phyloP scores from a whole-genome alignment of 2,888 invertebrate genomes.

The Scotopteryx bipunctaria region DNA sequence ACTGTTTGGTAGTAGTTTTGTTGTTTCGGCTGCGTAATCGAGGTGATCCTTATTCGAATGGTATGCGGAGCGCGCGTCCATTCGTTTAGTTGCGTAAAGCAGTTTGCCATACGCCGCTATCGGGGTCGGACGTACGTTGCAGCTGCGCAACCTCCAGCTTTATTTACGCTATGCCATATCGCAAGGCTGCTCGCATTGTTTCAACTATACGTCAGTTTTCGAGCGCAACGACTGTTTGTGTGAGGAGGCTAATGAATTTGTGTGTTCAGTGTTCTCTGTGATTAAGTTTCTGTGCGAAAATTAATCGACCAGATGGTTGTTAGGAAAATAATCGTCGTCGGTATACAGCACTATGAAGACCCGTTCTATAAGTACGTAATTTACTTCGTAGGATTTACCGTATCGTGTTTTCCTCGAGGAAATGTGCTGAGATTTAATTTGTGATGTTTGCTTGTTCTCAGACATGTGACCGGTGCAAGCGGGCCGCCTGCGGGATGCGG shows the following conservation, averaged over 20 bases:
- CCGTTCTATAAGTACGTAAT: constrained; percentile 74
- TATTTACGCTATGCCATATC: constrained; percentile 61
- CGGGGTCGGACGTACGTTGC: constrained; percentile 56
- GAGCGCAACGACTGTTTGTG: constrained; percentile 57
- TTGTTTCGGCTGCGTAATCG: constrained; percentile 69
- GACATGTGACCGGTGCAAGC: constrained; percentile 75
- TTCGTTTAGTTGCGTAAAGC: constrained; percentile 63
- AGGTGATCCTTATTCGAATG: constrained; percentile 76
- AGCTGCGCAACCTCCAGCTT: constrained; percentile 48
- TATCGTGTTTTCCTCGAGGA: constrained; percentile 33
- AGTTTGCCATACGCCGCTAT: constrained; percentile 58
- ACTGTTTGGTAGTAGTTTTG: constrained; percentile 63
- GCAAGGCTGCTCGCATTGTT: constrained; percentile 61
- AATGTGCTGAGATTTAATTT: constrained; percentile 34
- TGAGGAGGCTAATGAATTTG: constrained; percentile 56
- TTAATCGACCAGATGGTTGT: constrained; percentile 71
- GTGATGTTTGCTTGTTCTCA: constrained; percentile 59
- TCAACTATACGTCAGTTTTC: constrained; percentile 52
- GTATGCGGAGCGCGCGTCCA: constrained; percentile 67
- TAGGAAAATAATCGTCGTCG: constrained; percentile 76
- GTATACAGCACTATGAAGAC: constrained; percentile 76
- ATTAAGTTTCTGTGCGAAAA: constrained; percentile 50
- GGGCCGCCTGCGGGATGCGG: constrained; percentile 83
- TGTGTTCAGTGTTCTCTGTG: constrained; percentile 43
- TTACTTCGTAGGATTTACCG: constrained; percentile 29